Evolutionary conservation across 2,113 vertebrate genomes (phyloP), one percentile per base, ranked within the genome.

Genomic region (Candoia aspera): DNA sequence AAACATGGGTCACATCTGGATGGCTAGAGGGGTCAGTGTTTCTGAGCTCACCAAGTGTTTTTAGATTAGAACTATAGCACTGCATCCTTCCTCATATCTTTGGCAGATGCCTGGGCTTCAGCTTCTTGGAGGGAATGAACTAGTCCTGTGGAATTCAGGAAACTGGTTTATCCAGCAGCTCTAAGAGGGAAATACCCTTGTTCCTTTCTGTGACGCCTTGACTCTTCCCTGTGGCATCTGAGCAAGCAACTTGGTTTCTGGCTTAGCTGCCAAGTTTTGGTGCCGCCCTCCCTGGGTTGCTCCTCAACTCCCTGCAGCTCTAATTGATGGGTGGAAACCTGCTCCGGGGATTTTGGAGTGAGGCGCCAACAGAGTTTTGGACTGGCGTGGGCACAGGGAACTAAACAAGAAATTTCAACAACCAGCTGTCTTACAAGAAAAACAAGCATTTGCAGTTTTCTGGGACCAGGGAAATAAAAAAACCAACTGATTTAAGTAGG

Each of bases 231-330:
- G 58, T 90, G 85, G 87, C 94, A 92, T 85, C 93, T 93, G 92
- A 93, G 94, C 93, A 93, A 90, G 91, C 93, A 46, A 90, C 90
- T 94, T 95, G 93, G 96, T 97, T 97, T 97, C 96, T 97, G 94
- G 94, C 94, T 87, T 55, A n/a, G 79, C 89, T 97, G 97, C 97
- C 97, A 97, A 97, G 96, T 97, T 97, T 97, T 97, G 97, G 95
- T 96, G 94, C 96, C 95, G 93, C 95, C 95, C 94, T 86, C 93
- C 60, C 53, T 68, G 86, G 85, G 91, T 93, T 94, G 93, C 58
- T 89, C 0, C 91, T 92, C 92, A 64, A 90, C 94, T 95, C 96
- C 92, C 68, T 86, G 88, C 93, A 94, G 95, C 87, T 89, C 90
- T 96, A 96, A 96, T 96, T 95, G 92, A 89, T 94, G 95, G 96